Evolutionary conservation across 2,797 vertebrate genomes (phyloP), one percentile per base, ranked within the genome.

Genomic region (Apogon hyalosoma): DNA sequence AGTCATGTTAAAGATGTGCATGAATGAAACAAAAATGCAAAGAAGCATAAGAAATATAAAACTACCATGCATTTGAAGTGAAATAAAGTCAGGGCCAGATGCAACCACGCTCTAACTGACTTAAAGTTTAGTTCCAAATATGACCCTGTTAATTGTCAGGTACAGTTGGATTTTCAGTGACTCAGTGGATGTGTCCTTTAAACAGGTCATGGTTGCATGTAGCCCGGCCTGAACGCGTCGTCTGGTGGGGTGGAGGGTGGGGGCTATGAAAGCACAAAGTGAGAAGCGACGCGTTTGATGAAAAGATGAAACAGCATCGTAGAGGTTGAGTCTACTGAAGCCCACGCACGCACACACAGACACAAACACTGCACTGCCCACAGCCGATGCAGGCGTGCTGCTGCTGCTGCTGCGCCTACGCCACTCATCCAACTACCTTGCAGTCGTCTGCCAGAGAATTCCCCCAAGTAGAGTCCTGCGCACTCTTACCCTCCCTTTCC

Each of bases 401-500:
- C 75, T 12, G 53, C 49, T 51, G 59, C 51, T 13, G 56, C 58
- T 3, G 3, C 48, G 21, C 28, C 28, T n/a, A 39, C 18, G 13
- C 47, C 84, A 80, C 77, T 86, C 84, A 77, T 88, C 85, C 90
- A 89, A 86, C 93, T 94, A 95, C 94, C 94, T 95, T 94, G 93
- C 92, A 92, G 89, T 93, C 88, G 85, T 94, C 90, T 80, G 93
- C 90, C 92, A 94, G 91, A 70, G 93, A 92, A 84, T 88, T 92
- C 78, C 89, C 93, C 94, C 94, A 94, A 87, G 92, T 60, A 90
- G 92, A 84, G 88, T 94, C 93, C 90, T 90, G 93, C 45, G 85
- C 78, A 82, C 86, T 87, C 86, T 93, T 92, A 94, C 89, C 86
- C 90, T 89, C 91, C 88, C 91, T 90, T 85, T 90, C 89, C 91